Conservation (phyloP, 2,113 vertebrate species). For the Indri indri region DNA sequence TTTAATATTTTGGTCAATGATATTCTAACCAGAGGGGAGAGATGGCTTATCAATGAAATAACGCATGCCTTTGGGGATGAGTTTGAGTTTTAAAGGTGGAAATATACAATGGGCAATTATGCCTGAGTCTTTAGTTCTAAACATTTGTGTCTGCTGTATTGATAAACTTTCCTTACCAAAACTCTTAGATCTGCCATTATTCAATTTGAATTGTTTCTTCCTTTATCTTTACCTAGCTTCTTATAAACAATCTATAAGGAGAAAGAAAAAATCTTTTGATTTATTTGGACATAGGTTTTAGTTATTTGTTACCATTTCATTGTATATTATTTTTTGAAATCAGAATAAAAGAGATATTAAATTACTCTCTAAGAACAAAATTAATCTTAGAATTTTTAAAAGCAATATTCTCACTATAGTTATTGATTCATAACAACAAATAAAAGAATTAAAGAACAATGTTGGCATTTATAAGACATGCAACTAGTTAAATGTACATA, state of each 20-base stretch:
- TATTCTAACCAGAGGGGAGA: background rate
- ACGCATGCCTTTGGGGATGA: background rate
- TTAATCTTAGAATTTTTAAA: constrained; percentile 36
- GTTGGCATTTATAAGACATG: background rate
- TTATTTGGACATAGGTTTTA: background rate
- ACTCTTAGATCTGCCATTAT: background rate
- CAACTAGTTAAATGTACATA: background rate
- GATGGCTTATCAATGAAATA: constrained; percentile 2
- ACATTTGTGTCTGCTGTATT: background rate
- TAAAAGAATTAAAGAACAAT: background rate
- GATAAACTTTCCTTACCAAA: background rate
- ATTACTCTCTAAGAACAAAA: constrained; percentile 1
- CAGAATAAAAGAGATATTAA: background rate
- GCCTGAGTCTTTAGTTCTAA: background rate
- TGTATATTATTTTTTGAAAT: background rate
- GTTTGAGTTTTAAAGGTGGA: background rate
- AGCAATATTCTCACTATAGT: background rate
- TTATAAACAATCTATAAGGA: background rate
- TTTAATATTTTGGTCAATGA: constrained; percentile 25
- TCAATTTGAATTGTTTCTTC: background rate
- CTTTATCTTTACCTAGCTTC: background rate
- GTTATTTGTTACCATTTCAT: background rate
- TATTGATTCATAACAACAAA: background rate
- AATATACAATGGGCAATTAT: background rate
- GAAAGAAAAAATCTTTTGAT: background rate